Base-by-base conservation (phyloP, 1,140 invertebrate species). In the Bombus breviceps region DNA sequence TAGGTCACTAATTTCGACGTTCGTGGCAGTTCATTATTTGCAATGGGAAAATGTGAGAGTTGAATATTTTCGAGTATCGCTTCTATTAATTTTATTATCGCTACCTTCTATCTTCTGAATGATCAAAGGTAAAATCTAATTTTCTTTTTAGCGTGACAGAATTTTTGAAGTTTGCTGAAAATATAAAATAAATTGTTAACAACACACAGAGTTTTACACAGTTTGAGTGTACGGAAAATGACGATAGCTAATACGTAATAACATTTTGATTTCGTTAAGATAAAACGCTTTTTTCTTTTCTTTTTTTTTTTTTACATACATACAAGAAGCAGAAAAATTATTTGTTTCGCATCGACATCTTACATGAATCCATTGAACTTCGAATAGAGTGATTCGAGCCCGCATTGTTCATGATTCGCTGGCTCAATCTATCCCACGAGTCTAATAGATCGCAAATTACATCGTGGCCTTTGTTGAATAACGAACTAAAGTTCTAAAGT, bases 351-450 rank as follows among this genome's bases (percentile, higher is more conserved):
- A 25, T 34, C 34, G 6, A 5, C 22, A 25, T 53, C n/a, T 43
- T 34, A 4, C 47, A 34, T 0, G 18, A 74, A 53, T 57, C 43
- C 32, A 78, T 57, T 28, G 41, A 47, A 66, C 41, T 37, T 53
- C 25, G 81, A 82, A 28, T 10, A 53, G 34, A 83, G 64, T 68
- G 41, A 76, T 53, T 62, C 39, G n/a, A 53, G n/a, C 72, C 72
- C 81, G 81, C 81, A 83, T 83, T 83, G 41, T 59, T 53, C 59
- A 32, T 32, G 81, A 79, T 66, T 39, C 74, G 59, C n/a, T 34
- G n/a, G 2, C 57, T 41, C 22, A 22, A 41, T 78, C 47, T 78
- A 84, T 84, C 47, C 64, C 82, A 78, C 34, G 82, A 53, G 81
- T 66, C 72, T 66, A 66, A 64, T 25, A 53, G 59, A 75, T 75